A percentile compares a stretch with the other conserved stretches of the same genome.
Evolutionary conservation across 92 coral and sea anemone genomes (phyloP).

Genomic region (Actinernus sp.): DNA sequence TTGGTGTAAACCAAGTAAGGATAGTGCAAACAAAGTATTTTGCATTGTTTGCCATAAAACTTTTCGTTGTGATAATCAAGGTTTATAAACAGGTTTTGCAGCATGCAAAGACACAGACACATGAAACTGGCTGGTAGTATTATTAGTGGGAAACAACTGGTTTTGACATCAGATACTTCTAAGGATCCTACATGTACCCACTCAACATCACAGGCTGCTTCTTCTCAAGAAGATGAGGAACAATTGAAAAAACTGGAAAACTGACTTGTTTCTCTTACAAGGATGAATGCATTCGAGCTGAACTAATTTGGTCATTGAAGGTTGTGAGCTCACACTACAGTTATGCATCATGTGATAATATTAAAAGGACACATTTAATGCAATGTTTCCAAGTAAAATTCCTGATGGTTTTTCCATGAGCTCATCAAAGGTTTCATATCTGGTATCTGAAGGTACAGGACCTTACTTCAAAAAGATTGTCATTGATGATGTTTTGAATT

Average conservation of each 20-base stretch:
- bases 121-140: slow-evolving; percentile 20
- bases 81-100: slow-evolving; percentile 32
- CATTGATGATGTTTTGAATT: slow-evolving; percentile 36
- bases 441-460: slow-evolving; percentile 62
- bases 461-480: slow-evolving; percentile 51
- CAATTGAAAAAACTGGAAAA: slow-evolving; percentile 17
- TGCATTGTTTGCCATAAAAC: slow-evolving; percentile 26
- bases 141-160: slow-evolving; percentile 37
- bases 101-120: slow-evolving; percentile 40
- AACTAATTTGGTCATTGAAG: slow-evolving; percentile 37
- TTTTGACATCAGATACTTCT: slow-evolving; percentile 35
- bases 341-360: slow-evolving; percentile 40
- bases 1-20: slow-evolving; percentile 42
- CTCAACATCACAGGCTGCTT: slow-evolving; percentile 14
- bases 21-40: slow-evolving; percentile 15
- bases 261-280: slow-evolving; percentile 40
- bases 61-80: slow-evolving; percentile 24
- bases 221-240: slow-evolving; percentile 17
- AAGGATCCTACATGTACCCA: too few species aligned
- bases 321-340: slow-evolving; percentile 50
- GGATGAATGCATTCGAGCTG: slow-evolving; percentile 35
- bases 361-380: slow-evolving; percentile 31
- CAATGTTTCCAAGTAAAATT: slow-evolving; percentile 54
- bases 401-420: slow-evolving; percentile 50
- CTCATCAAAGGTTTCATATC: slow-evolving; percentile 55